Evolutionary conservation across 2,113 vertebrate genomes (phyloP).

Genomic region (Cyanocitta stelleri): DNA sequence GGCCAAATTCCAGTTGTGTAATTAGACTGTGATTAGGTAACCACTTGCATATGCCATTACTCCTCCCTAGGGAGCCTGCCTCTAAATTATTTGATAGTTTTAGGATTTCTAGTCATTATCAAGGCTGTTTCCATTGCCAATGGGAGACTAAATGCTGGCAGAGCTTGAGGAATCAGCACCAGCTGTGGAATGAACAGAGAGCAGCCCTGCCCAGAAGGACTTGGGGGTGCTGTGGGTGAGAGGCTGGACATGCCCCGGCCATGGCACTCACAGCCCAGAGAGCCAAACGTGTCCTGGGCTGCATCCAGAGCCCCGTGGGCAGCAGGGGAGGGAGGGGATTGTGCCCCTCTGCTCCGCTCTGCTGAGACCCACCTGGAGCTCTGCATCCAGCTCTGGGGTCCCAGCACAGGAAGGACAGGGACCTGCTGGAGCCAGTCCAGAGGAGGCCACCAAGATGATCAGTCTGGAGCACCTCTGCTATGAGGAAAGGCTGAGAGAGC

Average conservation of each 20-base stretch:
- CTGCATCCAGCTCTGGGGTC: not conserved
- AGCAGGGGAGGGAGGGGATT: not conserved
- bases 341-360: not conserved
- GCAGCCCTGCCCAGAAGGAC: not conserved
- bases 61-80: not conserved
- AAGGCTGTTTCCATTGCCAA: not conserved
- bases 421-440: fast-evolving
- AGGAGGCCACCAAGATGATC: not conserved
- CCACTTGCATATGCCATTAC: not conserved
- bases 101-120: not conserved
- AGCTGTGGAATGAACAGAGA: not conserved
- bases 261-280: not conserved
- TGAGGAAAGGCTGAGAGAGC: not conserved
- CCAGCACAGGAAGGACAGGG: not conserved
- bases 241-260: not conserved
- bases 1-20: not conserved
- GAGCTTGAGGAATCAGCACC: not conserved
- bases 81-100: not conserved
- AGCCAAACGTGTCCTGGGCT: not conserved
- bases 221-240: not conserved
- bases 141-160: not conserved
- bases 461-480: fast-evolving
- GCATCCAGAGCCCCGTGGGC: not conserved
- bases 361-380: not conserved
- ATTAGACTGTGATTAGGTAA: conserved; percentile 7